Conservation (phyloP, 2,888 invertebrate genomes). For the Epirrita christyi region DNA sequence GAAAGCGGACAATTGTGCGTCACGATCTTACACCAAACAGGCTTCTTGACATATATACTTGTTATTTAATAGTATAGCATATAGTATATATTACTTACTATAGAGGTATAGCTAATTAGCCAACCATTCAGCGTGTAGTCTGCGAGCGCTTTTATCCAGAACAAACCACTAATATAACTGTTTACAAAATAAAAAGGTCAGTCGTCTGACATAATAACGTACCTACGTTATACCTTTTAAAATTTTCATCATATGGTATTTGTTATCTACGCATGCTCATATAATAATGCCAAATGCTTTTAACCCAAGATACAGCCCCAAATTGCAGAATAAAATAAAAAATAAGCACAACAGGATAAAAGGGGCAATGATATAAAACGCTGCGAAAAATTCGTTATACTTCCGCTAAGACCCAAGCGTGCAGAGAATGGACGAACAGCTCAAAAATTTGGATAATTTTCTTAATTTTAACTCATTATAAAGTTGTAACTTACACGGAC, state of each 20-base stretch:
- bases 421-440: conserved; percentile 1
- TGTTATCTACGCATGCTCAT: conserved; percentile 26
- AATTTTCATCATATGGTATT: conserved; percentile 18
- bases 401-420: conserved; percentile 10
- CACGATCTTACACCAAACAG: no score
- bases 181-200: no score
- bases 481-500: conserved; percentile 92
- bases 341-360: conserved; percentile 31
- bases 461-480: conserved; percentile 32
- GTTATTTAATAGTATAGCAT: no score
- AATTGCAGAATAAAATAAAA: conserved; percentile 31
- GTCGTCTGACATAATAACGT: no score
- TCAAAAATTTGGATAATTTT: conserved; percentile 20
- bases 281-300: conserved; percentile 21
- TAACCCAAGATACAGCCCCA: conserved; percentile 27
- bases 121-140: no score
- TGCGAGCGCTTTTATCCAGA: no score
- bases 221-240: conserved; percentile 1
- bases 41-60: no score
- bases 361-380: conserved; percentile 22
- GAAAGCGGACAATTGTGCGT: no score
- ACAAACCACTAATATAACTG: no score
- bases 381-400: conserved; percentile 18
- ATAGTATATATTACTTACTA: no score
- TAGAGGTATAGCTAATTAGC: no score